Percentiles rank a stretch among this genome's conserved stretches.
phyloP scores from a whole-genome alignment of 2,888 invertebrate species.

The Hermaeophaga mercurialis region DNA sequence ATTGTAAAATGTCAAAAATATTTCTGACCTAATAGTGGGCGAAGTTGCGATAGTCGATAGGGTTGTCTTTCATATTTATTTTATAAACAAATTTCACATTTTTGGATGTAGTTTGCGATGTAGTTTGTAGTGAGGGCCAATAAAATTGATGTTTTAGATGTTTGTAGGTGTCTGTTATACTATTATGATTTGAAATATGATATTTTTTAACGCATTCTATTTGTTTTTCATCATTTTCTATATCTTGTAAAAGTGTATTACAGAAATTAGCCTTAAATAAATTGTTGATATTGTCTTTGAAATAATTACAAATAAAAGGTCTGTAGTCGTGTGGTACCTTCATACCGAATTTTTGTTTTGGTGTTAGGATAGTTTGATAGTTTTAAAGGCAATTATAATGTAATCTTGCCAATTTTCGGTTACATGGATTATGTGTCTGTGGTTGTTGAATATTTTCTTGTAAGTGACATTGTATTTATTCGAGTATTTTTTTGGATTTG shows the following conservation, averaged over 20 bases:
- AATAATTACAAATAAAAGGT: constrained; percentile 6
- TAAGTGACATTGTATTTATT: no score
- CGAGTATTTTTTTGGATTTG: no score
- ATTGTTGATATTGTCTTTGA: constrained; percentile 24
- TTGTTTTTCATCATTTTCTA: background rate
- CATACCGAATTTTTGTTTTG: background rate
- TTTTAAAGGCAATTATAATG: background rate
- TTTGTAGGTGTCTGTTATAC: no score
- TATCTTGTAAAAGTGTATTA: background rate
- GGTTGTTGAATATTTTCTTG: constrained; percentile 7
- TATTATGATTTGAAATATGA: no score
- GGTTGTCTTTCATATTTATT: constrained; percentile 38
- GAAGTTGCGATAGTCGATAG: no score
- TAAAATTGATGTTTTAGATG: no score
- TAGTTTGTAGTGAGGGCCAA: background rate
- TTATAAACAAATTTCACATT: constrained; percentile 34
- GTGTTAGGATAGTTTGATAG: background rate
- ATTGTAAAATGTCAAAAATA: no score
- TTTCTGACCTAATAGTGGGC: no score
- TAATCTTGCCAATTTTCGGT: constrained; percentile 2
- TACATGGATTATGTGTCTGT: background rate
- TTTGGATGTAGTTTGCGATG: no score
- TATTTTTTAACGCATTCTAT: constrained; percentile 2
- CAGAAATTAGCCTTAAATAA: constrained; percentile 26
- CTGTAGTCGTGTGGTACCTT: background rate